Evolutionary conservation across 1,140 invertebrate species (phyloP), one percentile per base, ranked within the genome.

Genomic region (Chrysopa pallens): DNA sequence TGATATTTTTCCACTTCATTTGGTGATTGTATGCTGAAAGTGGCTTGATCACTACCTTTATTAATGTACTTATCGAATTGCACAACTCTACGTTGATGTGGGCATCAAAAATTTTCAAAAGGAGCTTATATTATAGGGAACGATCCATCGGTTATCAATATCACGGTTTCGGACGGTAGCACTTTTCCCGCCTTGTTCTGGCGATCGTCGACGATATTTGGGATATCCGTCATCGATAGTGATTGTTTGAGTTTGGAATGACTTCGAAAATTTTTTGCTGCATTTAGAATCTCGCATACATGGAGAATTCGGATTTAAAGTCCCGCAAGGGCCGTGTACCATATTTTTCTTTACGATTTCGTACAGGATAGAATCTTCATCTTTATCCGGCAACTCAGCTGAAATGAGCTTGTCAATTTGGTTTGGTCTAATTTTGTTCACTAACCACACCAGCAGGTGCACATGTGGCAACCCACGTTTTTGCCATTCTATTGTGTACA

Each of bases 21-120:
- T 23, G 5, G 17, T 23, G 17, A 23, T 23, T 23, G 17, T 23
- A 23, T 23, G 17, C 17, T 23, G 17, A 23, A 23, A 23, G 17
- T 23, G 36, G 60, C 59, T 54, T 55, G 52, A 51, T 64, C 59
- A 46, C 50, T 60, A 13, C 58, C 58, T 56, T 64, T 65, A 38
- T 57, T 55, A 12, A 66, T 52, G 50, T 62, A 66, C 47, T 64
- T 15, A 70, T 56, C 1, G 63, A 66, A 49, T 55, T 56, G 48
- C 61, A 69, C 43, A 52, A 58, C 48, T 70, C 62, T 11, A 69
- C 61, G 46, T 70, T 70, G 28, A 64, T 59, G 47, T 69, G 66
- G 31, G 59, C 54, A 40, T 69, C 54, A 45, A 59, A 72, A 40
- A 48, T 66, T 51, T 62, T 59, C 3, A 49, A 58, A 8, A 73